phyloP scores from a whole-genome alignment of 2,113 vertebrate species.

The Paedocypris sp. region DNA sequence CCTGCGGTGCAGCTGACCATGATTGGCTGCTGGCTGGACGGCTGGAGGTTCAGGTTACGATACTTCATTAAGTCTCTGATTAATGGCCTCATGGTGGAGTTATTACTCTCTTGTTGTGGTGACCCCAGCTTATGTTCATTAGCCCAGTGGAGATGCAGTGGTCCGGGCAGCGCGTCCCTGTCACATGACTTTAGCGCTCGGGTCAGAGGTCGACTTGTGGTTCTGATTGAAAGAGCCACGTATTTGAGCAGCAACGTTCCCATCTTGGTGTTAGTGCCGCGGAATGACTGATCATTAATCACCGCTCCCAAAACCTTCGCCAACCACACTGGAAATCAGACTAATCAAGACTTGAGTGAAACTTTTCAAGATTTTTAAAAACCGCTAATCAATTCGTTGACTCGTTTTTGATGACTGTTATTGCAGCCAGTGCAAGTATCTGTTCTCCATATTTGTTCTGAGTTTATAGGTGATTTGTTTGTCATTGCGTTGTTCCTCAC shows the following conservation, averaged over 20 bases:
- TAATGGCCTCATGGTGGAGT: conserved; percentile 35
- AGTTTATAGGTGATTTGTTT: background rate
- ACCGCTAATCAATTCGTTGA: conserved; percentile 19
- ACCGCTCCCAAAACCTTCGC: conserved; percentile 5
- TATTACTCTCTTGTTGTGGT: conserved; percentile 38
- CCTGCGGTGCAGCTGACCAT: conserved; percentile 12
- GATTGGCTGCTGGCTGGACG: conserved; percentile 12
- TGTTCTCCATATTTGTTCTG: background rate
- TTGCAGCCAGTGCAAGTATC: background rate
- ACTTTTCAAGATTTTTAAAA: conserved; percentile 11
- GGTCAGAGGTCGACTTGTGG: conserved; percentile 35
- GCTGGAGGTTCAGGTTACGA: conserved; percentile 32
- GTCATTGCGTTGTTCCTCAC: no score
- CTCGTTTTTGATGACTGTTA: conserved; percentile 13
- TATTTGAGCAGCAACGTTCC: conserved; percentile 17
- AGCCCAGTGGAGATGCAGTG: conserved; percentile 35
- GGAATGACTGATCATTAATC: conserved; percentile 24
- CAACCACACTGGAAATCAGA: conserved; percentile 17
- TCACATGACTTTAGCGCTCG: conserved; percentile 27
- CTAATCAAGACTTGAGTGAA: conserved; percentile 11
- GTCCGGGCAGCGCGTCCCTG: conserved; percentile 33
- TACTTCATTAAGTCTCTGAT: conserved; percentile 42
- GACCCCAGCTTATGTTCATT: conserved; percentile 37
- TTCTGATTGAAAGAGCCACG: conserved; percentile 32
- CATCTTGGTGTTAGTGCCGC: conserved; percentile 24